Evolutionary conservation across 1,140 invertebrate genomes (phyloP), one percentile per base, ranked within the genome.

Genomic region (Lepeophtheirus salmonis): DNA sequence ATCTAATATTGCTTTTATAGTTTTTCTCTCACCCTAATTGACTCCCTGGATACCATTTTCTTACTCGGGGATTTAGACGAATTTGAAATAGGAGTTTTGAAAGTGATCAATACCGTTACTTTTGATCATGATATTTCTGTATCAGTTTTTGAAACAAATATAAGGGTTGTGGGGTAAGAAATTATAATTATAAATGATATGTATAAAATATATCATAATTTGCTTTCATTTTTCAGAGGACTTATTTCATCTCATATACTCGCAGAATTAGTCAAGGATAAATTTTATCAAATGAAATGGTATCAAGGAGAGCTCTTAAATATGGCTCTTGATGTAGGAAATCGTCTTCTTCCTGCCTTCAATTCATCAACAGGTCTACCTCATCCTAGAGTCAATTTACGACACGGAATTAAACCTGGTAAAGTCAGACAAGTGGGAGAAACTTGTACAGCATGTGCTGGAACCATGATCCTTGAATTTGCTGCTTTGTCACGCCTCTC

Each of bases 141-240:
- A 14, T 97, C 91, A 0, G 87, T 98, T 4, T 98, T 98, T 75
- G 94, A 98, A 75, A 96, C 91, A 12, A 98, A 97, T 71, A 97
- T 97, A 67, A 76, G 94, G 63, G 83, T 97, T 74, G 74, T 97
- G 22, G 94, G 94, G 83, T 89, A 75, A 78, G 77, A 48, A 48
- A 48, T 48, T n/a, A 10, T n/a, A 48, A 48, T 48, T 12, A 48
- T 48, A 48, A 48, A n/a, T 48, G 6, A 12, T 25, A 48, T 14
- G 17, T 52, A n/a, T n/a, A n/a, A n/a, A n/a, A n/a, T n/a, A n/a
- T n/a, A n/a, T n/a, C n/a, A 41, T 18, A 23, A 23, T 53, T 57
- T 57, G 24, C 49, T 65, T 63, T 64, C n/a, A 63, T 60, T 61
- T 78, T 77, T 23, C 69, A 89, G 87, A 2, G 91, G 91, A 48